Conservation (phyloP, 1,140 invertebrate species). For the Zelostemma sp. region DNA sequence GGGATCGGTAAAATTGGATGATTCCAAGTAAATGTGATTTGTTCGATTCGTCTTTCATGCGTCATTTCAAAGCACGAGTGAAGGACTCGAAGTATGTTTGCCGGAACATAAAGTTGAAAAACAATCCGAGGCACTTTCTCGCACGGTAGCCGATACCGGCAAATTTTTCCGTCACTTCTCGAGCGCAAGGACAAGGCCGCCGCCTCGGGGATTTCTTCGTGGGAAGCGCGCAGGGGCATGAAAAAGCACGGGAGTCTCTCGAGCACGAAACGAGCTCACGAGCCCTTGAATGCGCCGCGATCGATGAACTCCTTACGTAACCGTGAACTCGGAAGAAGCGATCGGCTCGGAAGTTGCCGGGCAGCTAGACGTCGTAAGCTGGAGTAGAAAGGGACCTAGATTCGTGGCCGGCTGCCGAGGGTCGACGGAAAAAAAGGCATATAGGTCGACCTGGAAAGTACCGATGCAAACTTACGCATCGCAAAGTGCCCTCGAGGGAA, state of each 20-base stretch:
- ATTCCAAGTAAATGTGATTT: no score
- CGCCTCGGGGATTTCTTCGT: neutral
- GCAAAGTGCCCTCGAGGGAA: conserved; percentile 19
- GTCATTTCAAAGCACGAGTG: no score
- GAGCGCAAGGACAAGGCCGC: conserved; percentile 38
- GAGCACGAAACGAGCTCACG: conserved; percentile 43
- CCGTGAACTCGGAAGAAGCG: conserved; percentile 27
- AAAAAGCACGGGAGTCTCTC: conserved; percentile 19
- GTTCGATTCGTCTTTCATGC: no score
- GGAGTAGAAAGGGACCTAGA: conserved; percentile 59
- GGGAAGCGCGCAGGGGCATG: neutral
- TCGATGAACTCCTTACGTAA: conserved; percentile 46
- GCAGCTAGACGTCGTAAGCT: conserved; percentile 12
- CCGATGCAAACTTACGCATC: conserved; percentile 43
- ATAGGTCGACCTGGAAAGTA: conserved; percentile 60
- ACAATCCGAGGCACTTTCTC: no score
- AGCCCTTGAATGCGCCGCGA: conserved; percentile 35
- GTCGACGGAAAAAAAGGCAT: conserved; percentile 53
- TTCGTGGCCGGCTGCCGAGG: conserved; percentile 33
- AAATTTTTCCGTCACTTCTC: conserved; percentile 37
- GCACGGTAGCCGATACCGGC: conserved; percentile 7
- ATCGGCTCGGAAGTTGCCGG: no score
- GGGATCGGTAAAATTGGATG: no score
- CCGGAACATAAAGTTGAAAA: no score
- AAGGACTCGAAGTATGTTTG: no score